Evolutionary conservation across 1,140 invertebrate genomes (phyloP).

Genomic region (Pemphigus obesinymphae): DNA sequence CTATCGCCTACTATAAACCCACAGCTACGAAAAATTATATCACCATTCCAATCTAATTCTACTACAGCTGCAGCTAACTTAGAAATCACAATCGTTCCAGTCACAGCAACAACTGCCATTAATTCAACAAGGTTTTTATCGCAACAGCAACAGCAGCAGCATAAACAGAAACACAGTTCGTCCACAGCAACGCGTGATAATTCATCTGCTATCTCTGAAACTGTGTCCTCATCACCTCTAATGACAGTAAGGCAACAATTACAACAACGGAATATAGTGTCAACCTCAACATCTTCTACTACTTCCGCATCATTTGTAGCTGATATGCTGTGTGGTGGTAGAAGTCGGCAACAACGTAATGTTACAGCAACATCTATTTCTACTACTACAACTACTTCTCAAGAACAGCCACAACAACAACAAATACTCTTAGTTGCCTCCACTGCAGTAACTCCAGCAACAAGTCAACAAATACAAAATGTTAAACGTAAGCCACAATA

Average conservation of each 20-base stretch:
- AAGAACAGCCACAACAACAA: neutral
- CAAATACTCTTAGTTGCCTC: neutral
- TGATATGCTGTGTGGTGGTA: neutral
- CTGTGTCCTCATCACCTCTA: neutral
- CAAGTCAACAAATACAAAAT: neutral
- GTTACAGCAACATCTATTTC: neutral
- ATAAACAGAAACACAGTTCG: neutral
- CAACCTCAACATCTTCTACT: neutral
- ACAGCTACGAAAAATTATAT: neutral
- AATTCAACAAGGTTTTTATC: neutral
- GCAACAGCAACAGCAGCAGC: too few relatives aligned
- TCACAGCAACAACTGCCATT: neutral
- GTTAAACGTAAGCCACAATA: neutral
- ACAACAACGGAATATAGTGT: neutral
- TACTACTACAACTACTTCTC: neutral
- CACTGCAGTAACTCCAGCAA: neutral
- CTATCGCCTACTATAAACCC: neutral
- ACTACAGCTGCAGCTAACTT: neutral
- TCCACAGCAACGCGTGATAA: neutral
- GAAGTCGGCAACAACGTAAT: neutral
- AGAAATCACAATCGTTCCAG: conserved; percentile 9
- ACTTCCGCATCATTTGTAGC: neutral
- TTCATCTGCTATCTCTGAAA: neutral
- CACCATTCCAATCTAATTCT: neutral
- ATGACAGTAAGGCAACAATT: neutral